Evolutionary conservation across 1,140 invertebrate species (phyloP).

Genomic region (Paralvinella palmiformis): DNA sequence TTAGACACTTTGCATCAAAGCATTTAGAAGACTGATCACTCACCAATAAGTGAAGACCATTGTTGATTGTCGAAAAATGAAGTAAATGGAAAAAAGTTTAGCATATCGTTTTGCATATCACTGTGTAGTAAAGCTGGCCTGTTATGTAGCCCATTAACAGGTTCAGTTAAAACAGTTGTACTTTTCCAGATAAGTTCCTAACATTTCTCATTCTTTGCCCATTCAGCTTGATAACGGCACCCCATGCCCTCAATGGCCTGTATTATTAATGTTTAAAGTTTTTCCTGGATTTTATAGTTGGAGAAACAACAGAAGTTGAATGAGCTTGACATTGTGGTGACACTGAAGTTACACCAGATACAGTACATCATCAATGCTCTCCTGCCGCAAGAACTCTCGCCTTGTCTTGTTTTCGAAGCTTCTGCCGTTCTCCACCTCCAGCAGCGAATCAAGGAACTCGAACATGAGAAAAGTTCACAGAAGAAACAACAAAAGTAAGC

Average conservation of each 20-base stretch:
- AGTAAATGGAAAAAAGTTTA: too few species aligned
- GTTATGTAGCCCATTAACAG: too few species aligned
- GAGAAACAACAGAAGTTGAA: constrained; percentile 66
- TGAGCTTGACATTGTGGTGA: constrained; percentile 59
- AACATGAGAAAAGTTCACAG: constrained; percentile 59
- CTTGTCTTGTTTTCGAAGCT: constrained; percentile 62
- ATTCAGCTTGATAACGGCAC: too few species aligned
- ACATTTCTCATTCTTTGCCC: neutral
- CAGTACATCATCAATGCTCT: constrained; percentile 55
- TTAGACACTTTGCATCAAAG: too few species aligned
- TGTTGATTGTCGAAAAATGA: too few species aligned
- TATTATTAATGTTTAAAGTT: neutral
- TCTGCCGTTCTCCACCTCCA: constrained; percentile 55
- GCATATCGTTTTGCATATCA: too few species aligned
- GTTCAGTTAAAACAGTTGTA: too few species aligned
- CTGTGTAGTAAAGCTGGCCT: too few species aligned
- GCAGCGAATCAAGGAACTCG: constrained; percentile 59
- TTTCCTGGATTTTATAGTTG: constrained; percentile 46
- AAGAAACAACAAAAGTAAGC: constrained; percentile 58
- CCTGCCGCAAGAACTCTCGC: constrained; percentile 53
- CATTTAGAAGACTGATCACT: too few species aligned
- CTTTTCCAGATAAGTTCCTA: too few species aligned
- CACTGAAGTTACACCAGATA: constrained; percentile 62
- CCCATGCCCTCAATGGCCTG: too few species aligned
- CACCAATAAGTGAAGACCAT: too few species aligned